Conservation (phyloP, 2,888 invertebrate species). For the Rhamnusium bicolor region DNA sequence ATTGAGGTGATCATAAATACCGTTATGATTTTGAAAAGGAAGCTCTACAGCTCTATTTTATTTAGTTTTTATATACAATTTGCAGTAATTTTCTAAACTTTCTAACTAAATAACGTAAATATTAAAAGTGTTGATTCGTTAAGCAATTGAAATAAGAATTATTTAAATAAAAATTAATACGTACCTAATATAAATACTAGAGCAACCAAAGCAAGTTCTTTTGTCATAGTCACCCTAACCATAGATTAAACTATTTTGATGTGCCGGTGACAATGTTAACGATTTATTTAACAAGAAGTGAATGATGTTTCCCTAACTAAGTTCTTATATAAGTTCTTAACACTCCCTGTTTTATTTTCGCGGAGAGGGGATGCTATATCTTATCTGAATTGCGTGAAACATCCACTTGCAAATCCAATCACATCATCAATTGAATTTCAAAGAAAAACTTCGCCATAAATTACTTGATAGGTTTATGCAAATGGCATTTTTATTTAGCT, state of each 20-base stretch:
- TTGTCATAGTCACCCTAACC: slow-evolving; percentile 35
- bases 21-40: too few relatives aligned
- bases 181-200: slow-evolving; percentile 40
- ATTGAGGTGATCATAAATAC: too few relatives aligned
- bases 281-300: slow-evolving; percentile 19
- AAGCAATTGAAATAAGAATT: too few relatives aligned
- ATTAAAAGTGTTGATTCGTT: too few relatives aligned
- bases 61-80: too few relatives aligned
- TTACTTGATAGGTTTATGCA: slow-evolving; percentile 53
- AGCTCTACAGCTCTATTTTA: too few relatives aligned
- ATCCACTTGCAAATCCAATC: slow-evolving; percentile 51
- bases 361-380: slow-evolving; percentile 39
- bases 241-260: slow-evolving; percentile 18
- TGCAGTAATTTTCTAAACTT: too few relatives aligned
- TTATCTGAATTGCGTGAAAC: slow-evolving; percentile 46
- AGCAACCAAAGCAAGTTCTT: slow-evolving; percentile 36
- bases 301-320: slow-evolving; percentile 16
- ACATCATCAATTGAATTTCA: slow-evolving; percentile 57
- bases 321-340: slow-evolving; percentile 33
- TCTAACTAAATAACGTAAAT: too few relatives aligned
- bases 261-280: slow-evolving; percentile 1
- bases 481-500: slow-evolving; percentile 47
- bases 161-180: not conserved
- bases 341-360: slow-evolving; percentile 20
- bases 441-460: slow-evolving; percentile 57